phyloP scores from a whole-genome alignment of 2,888 invertebrate genomes.

The Diadegma fenestrale region DNA sequence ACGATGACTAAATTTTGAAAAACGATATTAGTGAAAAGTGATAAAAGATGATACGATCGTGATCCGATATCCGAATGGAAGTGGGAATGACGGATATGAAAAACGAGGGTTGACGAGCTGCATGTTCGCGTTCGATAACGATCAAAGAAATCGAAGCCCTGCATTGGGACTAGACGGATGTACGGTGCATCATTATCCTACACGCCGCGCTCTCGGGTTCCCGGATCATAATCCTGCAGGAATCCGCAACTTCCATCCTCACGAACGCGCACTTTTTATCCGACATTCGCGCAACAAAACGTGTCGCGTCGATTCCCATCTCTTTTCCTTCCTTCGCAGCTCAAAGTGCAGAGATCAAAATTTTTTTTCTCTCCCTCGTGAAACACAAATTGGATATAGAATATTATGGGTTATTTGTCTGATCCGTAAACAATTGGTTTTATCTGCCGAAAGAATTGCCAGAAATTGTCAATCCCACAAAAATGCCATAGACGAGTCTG shows the following conservation, averaged over 20 bases:
- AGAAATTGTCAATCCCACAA: neutral
- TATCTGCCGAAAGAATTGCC: neutral
- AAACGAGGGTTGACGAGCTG: constrained; percentile 11
- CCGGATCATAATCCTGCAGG: constrained; percentile 28
- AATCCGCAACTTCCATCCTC: constrained; percentile 23
- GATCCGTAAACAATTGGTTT: neutral
- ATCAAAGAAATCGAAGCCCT: constrained; percentile 6
- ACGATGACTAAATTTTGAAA: neutral
- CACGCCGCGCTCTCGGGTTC: constrained; percentile 15
- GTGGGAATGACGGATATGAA: neutral
- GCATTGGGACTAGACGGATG: neutral
- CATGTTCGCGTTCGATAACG: constrained; percentile 48
- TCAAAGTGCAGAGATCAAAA: neutral
- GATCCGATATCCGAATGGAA: constrained; percentile 12
- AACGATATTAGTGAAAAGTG: neutral
- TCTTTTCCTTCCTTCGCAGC: neutral
- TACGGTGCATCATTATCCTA: constrained; percentile 42
- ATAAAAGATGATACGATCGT: constrained; percentile 11
- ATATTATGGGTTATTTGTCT: neutral
- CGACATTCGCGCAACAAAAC: constrained; percentile 17
- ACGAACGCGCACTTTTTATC: neutral
- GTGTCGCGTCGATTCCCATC: constrained; percentile 8
- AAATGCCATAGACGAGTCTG: neutral
- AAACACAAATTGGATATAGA: neutral
- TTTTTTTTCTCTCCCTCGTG: neutral